Conservation (phyloP, 2,113 vertebrate species). For the Hipposideros armiger region DNA sequence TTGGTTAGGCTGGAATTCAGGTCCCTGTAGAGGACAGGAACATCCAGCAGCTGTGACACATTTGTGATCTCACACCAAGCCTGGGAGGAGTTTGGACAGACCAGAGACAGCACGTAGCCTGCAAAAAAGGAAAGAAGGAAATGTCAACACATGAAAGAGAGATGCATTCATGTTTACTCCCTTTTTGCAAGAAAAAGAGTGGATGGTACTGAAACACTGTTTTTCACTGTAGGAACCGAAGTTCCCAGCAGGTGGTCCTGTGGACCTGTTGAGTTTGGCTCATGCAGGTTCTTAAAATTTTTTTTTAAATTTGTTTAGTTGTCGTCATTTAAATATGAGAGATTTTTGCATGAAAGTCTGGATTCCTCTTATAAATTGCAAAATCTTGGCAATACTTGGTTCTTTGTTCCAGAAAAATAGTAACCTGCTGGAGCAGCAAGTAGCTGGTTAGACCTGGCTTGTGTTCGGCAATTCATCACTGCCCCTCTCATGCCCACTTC, state of each 20-base stretch:
- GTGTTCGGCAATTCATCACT: neutral
- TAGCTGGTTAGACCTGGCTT: neutral
- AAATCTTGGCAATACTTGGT: neutral
- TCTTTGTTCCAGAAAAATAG: neutral
- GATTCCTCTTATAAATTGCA: neutral
- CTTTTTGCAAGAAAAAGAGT: neutral
- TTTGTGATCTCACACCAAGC: constrained; percentile 87
- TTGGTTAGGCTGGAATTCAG: constrained; percentile 75
- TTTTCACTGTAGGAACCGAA: neutral
- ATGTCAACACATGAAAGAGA: neutral
- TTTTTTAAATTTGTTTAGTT: neutral
- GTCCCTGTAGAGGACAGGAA: constrained; percentile 36
- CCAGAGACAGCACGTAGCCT: constrained; percentile 84
- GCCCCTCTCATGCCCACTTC: no score
- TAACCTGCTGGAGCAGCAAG: neutral
- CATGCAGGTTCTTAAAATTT: neutral
- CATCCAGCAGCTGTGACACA: constrained; percentile 61
- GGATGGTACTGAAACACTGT: neutral
- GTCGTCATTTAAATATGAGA: neutral
- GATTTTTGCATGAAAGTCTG: neutral
- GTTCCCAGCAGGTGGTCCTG: neutral
- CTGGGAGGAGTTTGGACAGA: constrained; percentile 80
- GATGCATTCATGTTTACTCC: neutral
- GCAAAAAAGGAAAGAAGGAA: neutral
- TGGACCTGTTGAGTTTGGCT: neutral